Conservation (phyloP, 2,888 invertebrate genomes). For the Margaritifera margaritifera region DNA sequence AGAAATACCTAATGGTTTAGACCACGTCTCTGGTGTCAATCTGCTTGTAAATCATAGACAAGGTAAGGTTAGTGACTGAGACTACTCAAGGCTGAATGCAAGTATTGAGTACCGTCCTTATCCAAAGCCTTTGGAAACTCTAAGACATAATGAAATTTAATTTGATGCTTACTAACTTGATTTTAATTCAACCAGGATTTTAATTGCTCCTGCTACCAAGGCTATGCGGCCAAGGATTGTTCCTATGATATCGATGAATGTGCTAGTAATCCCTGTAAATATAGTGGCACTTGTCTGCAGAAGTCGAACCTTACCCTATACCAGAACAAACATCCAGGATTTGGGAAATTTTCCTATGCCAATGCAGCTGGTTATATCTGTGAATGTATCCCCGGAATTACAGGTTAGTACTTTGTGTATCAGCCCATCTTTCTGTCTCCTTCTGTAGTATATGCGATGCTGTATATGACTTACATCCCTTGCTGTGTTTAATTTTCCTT, state of each 20-base stretch:
- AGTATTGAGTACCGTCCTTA: too few species aligned
- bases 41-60: too few species aligned
- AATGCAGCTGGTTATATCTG: conserved; percentile 65
- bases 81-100: too few species aligned
- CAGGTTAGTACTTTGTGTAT: conserved; percentile 47
- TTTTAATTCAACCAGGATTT: conserved; percentile 47
- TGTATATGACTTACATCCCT: too few species aligned
- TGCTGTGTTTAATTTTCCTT: too few species aligned
- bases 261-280: conserved; percentile 74
- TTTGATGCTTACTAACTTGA: too few species aligned
- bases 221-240: conserved; percentile 82
- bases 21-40: too few species aligned
- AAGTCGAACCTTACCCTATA: conserved; percentile 56
- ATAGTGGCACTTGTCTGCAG: conserved; percentile 62
- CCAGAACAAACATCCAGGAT: conserved; percentile 31
- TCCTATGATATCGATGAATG: conserved; percentile 86
- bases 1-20: too few species aligned
- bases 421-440: neutral
- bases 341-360: conserved; percentile 69
- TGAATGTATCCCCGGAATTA: conserved; percentile 61
- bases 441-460: too few species aligned
- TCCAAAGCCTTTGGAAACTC: too few species aligned
- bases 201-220: conserved; percentile 59
- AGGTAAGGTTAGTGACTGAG: too few species aligned
- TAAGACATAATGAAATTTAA: too few species aligned